Percentiles rank a stretch among this genome's conserved stretches.
phyloP scores from a whole-genome alignment of 2,797 vertebrate species.

The Pangasius larnaudii region DNA sequence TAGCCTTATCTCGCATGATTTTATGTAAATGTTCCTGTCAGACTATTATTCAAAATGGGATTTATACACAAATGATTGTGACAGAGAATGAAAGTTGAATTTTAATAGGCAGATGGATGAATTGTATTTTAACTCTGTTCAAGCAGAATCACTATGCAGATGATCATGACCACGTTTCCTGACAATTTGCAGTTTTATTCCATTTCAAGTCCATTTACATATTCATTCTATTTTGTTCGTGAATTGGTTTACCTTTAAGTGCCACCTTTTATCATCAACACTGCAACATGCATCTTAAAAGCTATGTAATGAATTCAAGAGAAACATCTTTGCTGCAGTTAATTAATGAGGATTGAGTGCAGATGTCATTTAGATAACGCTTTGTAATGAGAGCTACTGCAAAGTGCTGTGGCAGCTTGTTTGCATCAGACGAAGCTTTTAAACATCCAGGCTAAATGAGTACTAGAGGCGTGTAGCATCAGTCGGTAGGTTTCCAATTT shows the following conservation, averaged over 20 bases:
- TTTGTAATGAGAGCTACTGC: conserved; percentile 38
- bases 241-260: background rate
- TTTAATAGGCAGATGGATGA: conserved; percentile 34
- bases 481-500: conserved; percentile 15
- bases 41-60: conserved; percentile 4
- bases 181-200: background rate
- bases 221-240: background rate
- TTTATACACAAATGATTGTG: conserved; percentile 10
- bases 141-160: conserved; percentile 1
- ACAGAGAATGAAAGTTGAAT: conserved; percentile 23
- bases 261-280: conserved; percentile 9
- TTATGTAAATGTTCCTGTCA: conserved; percentile 15
- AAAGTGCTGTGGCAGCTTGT: conserved; percentile 31
- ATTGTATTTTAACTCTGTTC: conserved; percentile 5
- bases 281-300: conserved; percentile 10
- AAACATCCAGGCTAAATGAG: conserved; percentile 22
- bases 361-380: conserved; percentile 21
- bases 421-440: conserved; percentile 38
- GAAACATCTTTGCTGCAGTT: conserved; percentile 29
- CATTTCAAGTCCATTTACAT: background rate
- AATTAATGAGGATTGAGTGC: conserved; percentile 25
- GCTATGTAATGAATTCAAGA: conserved; percentile 32
- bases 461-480: background rate
- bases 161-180: background rate
- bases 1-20: background rate